Conservation (phyloP, 2,888 invertebrate species). For the Marronus borbonicus region DNA sequence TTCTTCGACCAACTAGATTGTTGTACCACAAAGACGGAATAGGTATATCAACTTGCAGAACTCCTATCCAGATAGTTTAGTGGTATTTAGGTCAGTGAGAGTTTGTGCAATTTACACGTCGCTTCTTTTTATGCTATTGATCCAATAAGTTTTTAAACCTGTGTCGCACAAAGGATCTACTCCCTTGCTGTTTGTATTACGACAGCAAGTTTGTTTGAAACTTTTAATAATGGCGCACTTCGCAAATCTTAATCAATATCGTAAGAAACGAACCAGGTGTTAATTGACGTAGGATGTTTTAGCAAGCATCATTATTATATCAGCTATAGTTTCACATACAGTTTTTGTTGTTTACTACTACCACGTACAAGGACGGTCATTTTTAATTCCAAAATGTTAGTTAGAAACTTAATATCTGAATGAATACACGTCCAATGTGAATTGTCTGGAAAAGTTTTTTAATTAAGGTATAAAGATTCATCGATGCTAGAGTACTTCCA, state of each 20-base stretch:
- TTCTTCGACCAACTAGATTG: background rate
- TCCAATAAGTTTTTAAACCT: slow-evolving; percentile 35
- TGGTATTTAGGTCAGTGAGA: slow-evolving; percentile 39
- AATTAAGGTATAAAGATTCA: too few species aligned
- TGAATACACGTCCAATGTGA: too few species aligned
- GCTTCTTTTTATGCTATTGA: slow-evolving; percentile 4
- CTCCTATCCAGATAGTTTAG: slow-evolving; percentile 23
- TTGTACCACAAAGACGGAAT: slow-evolving; percentile 1
- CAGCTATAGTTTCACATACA: too few species aligned
- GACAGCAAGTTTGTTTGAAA: slow-evolving; percentile 18
- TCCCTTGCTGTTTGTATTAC: slow-evolving; percentile 23
- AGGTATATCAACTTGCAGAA: slow-evolving; percentile 24
- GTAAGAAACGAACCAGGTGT: too few species aligned
- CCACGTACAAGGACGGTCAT: too few species aligned
- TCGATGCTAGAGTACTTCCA: too few species aligned
- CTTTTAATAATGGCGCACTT: slow-evolving; percentile 32
- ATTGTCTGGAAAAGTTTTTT: too few species aligned
- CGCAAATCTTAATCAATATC: slow-evolving; percentile 4
- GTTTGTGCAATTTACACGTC: slow-evolving; percentile 29
- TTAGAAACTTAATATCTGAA: too few species aligned
- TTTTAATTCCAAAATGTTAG: too few species aligned
- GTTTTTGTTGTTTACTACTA: too few species aligned
- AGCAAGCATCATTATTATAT: too few species aligned
- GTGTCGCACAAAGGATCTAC: background rate
- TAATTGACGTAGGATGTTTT: too few species aligned